Percentiles rank a stretch among this genome's conserved stretches.
Evolutionary conservation across 2,113 vertebrate genomes (phyloP).

Genomic region (Orcinus orca): DNA sequence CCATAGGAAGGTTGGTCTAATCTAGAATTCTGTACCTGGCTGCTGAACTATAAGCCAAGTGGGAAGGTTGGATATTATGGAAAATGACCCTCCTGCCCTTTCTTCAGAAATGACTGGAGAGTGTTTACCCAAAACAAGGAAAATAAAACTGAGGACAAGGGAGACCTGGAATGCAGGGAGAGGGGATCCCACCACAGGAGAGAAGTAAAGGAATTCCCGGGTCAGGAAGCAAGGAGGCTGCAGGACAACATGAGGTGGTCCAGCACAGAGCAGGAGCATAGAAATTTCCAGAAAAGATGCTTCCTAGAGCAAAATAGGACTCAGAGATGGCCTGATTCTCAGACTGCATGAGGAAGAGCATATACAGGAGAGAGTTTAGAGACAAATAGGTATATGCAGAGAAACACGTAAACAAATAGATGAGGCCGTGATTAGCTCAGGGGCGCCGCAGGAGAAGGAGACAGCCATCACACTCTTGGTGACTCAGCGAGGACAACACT

Average conservation of each 20-base stretch:
- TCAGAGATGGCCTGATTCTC: not conserved
- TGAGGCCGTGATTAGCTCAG: not conserved
- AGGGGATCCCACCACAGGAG: no score
- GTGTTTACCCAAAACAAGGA: not conserved
- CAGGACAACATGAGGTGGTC: not conserved
- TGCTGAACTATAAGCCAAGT: not conserved
- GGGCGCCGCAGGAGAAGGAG: fast-evolving
- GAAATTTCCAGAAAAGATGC: not conserved
- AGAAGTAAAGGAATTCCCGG: no score
- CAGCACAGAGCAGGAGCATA: not conserved
- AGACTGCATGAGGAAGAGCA: no score
- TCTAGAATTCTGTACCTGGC: fast-evolving
- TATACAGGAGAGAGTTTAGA: fast-evolving
- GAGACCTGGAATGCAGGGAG: not conserved
- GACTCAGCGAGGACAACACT: fast-evolving
- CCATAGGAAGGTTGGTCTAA: not conserved
- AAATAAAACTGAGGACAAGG: not conserved
- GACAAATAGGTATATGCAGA: no score
- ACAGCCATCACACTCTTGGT: fast-evolving
- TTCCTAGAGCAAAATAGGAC: not conserved
- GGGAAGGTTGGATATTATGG: not conserved
- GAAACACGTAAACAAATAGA: not conserved
- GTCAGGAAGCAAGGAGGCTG: no score
- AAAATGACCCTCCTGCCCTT: not conserved
- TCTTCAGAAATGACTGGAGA: not conserved